Percentiles rank a stretch among this genome's conserved stretches.
Conservation (phyloP, 2,113 vertebrate genomes). For the Oceanodroma tethys region DNA sequence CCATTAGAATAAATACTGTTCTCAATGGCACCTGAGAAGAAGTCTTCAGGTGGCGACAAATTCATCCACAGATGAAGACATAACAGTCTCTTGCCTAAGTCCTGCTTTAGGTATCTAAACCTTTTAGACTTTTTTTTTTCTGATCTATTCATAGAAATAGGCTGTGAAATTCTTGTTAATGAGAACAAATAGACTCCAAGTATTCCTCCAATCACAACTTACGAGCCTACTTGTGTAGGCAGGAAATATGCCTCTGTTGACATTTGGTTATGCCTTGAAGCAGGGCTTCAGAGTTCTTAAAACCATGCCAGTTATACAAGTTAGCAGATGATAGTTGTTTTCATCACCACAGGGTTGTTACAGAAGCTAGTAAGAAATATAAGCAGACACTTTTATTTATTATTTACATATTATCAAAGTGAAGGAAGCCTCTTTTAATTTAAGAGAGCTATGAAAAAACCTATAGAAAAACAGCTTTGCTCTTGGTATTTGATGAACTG, state of each 20-base stretch:
- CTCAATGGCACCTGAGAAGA: neutral
- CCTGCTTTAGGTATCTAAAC: neutral
- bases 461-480: neutral
- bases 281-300: constrained; percentile 16
- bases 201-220: neutral
- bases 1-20: neutral
- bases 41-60: neutral
- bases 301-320: constrained; percentile 40
- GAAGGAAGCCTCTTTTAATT: constrained; percentile 28
- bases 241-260: constrained; percentile 38
- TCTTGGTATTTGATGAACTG: constrained; percentile 31
- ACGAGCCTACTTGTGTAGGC: neutral
- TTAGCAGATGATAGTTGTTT: constrained; percentile 40
- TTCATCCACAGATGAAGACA: neutral
- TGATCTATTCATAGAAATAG: neutral
- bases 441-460: constrained; percentile 8
- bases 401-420: constrained; percentile 59
- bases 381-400: constrained; percentile 40
- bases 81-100: neutral
- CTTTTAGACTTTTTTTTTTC: neutral
- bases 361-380: constrained; percentile 11
- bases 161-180: constrained; percentile 11
- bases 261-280: constrained; percentile 53
- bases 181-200: neutral
- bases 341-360: constrained; percentile 38